phyloP scores from a whole-genome alignment of 37 sponge, comb jelly and placozoan species.

The Aplysina aerophoba region DNA sequence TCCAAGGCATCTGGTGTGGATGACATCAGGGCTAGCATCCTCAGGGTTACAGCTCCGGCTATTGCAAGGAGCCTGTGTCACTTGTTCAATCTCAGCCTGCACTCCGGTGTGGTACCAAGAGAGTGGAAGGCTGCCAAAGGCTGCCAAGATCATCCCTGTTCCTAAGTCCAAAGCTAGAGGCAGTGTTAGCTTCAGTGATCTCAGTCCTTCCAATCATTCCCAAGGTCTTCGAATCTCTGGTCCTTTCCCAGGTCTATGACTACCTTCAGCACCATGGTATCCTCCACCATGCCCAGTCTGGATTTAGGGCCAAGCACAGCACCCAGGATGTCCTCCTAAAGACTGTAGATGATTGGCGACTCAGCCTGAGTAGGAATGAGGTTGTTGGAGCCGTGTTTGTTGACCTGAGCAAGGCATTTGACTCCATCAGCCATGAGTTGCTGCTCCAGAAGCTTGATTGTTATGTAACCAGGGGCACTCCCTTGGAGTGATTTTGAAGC shows the following conservation, averaged over 20 bases:
- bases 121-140: slow-evolving; percentile 22
- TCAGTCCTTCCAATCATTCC: neutral
- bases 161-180: neutral
- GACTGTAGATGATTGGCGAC: slow-evolving; percentile 17
- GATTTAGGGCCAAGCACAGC: neutral
- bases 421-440: slow-evolving; percentile 36
- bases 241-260: neutral
- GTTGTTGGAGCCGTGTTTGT: slow-evolving; percentile 32
- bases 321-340: slow-evolving; percentile 39
- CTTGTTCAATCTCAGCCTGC: neutral
- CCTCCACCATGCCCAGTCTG: neutral
- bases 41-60: neutral
- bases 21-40: neutral
- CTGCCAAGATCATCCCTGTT: slow-evolving; percentile 9
- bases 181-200: neutral
- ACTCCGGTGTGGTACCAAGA: neutral
- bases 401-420: slow-evolving; percentile 50
- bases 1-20: neutral
- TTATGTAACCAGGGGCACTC: slow-evolving; percentile 3
- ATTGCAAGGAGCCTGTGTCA: neutral
- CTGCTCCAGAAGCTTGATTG: slow-evolving; percentile 30
- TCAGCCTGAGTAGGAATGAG: neutral
- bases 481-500: neutral
- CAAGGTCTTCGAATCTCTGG: slow-evolving; percentile 8
- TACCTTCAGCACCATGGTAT: neutral